Evolutionary conservation across 2,888 invertebrate species (phyloP).

Genomic region (Lamellibrachia satsuma): DNA sequence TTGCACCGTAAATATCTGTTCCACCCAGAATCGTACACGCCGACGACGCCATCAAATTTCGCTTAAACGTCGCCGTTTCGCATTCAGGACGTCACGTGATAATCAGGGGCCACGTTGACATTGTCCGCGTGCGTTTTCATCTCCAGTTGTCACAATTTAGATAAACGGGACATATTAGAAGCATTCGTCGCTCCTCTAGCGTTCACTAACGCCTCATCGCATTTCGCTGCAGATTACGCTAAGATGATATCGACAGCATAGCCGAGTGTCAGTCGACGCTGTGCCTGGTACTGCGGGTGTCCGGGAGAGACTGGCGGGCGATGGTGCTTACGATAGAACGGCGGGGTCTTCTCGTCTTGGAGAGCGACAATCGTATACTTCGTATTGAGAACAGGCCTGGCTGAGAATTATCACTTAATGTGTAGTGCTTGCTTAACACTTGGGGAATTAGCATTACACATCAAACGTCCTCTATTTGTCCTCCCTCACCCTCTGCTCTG

Average conservation of each 20-base stretch:
- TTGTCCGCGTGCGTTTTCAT: conserved; percentile 7
- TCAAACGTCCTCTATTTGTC: not conserved
- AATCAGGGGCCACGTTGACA: not conserved
- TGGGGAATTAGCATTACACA: too few species aligned
- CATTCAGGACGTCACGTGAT: not conserved
- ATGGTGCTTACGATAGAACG: not conserved
- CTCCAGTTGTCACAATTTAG: conserved; percentile 12
- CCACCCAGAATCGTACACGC: not conserved
- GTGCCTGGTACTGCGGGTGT: not conserved
- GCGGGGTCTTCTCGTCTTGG: not conserved
- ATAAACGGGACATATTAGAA: conserved; percentile 12
- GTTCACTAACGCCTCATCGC: not conserved
- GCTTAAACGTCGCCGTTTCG: not conserved
- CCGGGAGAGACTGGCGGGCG: not conserved
- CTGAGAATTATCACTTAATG: too few species aligned
- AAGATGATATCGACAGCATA: not conserved
- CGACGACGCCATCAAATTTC: not conserved
- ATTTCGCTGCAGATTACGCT: not conserved
- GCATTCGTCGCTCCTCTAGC: not conserved
- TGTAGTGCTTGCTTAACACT: too few species aligned
- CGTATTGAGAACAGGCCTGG: too few species aligned
- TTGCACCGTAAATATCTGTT: conserved; percentile 9
- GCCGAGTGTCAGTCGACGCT: not conserved
- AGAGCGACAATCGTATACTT: not conserved
- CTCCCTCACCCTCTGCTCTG: not conserved